phyloP scores from a whole-genome alignment of 53 echinoderm and acorn worm genomes.

The Stichopus horrens region DNA sequence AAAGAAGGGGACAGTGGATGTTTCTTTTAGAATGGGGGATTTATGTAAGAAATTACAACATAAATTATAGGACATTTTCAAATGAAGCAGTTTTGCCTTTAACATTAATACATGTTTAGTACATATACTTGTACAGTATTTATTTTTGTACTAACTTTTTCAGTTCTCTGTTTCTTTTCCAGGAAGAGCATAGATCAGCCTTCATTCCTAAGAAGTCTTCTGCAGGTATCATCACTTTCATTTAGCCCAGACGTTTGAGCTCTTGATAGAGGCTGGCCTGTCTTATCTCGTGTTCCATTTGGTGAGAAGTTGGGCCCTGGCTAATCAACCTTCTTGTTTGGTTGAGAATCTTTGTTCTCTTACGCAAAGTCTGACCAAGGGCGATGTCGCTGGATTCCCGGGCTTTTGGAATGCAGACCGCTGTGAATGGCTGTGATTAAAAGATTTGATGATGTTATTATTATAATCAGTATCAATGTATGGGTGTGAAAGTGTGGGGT shows the following conservation, averaged over 20 bases:
- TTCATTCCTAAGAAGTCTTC: not conserved
- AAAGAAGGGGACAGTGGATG: not conserved
- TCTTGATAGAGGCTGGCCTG: no score
- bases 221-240: not conserved
- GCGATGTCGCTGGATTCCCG: no score
- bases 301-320: not conserved
- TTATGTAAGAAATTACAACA: no score
- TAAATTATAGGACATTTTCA: no score
- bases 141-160: not conserved
- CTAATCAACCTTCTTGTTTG: not conserved
- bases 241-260: no score
- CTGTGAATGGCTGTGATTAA: not conserved
- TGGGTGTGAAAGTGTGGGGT: no score
- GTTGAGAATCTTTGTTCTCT: not conserved
- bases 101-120: not conserved
- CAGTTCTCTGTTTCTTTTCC: not conserved
- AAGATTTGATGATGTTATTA: not conserved
- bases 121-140: no score
- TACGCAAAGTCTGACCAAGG: no score
- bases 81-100: no score
- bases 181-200: slow-evolving; percentile 11
- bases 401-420: no score
- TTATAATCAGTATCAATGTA: no score
- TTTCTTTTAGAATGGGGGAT: no score
- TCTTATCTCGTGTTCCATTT: not conserved